Base-by-base conservation (phyloP, 1,140 invertebrate genomes). In the Nasonia longicornis region DNA sequence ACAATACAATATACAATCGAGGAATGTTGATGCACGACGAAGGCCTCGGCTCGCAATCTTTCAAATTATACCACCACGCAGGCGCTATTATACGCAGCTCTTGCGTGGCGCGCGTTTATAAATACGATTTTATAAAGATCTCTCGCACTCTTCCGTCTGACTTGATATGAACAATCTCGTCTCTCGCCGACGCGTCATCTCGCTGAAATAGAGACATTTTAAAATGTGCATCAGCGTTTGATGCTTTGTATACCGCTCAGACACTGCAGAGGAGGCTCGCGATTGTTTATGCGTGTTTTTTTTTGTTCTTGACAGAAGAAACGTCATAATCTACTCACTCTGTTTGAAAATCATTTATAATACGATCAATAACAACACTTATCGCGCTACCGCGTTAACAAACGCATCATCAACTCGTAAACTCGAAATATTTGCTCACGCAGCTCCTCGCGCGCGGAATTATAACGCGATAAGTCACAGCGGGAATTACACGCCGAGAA, bases 21-120 rank as follows among this genome's bases (percentile, higher is more conserved):
- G 72, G 35, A 79, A 79, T 45, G 31, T 42, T 67, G 69, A 77
- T 73, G 79, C 71, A 71, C 77, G 66, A 83, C 77, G 82, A 77
- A 83, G 84, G 83, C 85, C 79, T 35, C 31, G 31, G 31, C 79
- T 85, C 82, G 86, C 85, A 82, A 86, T 86, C 83, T 84, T 84
- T 84, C 82, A 85, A 84, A 85, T 85, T 87, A 67, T 22, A 67
- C 70, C 16, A 52, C 48, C 48, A 52, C 48, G 16, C 48, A 20
- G 6, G 10, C 38, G 38, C 38, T 42, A 42, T 42, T 79, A 71
- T 73, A 84, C 31, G 31, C 26, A 2, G 26, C 81, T 83, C 85
- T 84, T 84, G 85, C 85, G 66, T 83, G 74, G 83, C 85, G 79
- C 84, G 83, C 81, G 84, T 82, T 83, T 86, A 85, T 84, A 85